These are phyloP conservation scores for Sorex fumeus DNA, from an alignment of 2,113 vertebrate species.

Conservation along the genomic window DNA sequence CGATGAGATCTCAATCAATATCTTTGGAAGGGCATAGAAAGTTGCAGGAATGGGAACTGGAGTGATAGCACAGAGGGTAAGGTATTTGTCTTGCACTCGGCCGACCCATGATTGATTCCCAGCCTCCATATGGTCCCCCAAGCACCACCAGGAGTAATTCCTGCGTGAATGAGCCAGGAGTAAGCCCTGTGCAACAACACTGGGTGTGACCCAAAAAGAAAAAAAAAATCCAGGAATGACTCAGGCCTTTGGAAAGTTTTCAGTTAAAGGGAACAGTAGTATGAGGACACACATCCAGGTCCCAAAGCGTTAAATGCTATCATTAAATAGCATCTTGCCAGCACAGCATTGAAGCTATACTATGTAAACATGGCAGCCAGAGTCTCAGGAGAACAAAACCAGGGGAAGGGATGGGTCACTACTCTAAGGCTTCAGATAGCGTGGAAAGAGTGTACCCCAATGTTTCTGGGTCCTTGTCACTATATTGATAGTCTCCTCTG, in stretches of 20 bases:
- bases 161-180: too few relatives aligned
- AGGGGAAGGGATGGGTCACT: neutral
- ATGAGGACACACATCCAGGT: neutral
- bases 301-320: neutral
- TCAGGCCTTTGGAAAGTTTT: neutral
- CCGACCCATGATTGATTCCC: too few relatives aligned
- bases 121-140: too few relatives aligned
- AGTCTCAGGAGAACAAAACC: neutral
- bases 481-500: neutral
- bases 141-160: too few relatives aligned
- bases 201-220: too few relatives aligned
- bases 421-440: neutral
- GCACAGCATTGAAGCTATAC: neutral
- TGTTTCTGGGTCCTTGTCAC: neutral
- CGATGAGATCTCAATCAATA: neutral
- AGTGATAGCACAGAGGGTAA: too few relatives aligned
- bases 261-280: neutral
- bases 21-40: neutral
- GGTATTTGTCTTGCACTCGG: too few relatives aligned
- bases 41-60: neutral
- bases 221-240: neutral
- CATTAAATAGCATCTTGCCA: neutral
- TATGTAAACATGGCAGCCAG: neutral
- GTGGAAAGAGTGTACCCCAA: neutral
- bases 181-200: too few relatives aligned